Conservation (phyloP, 2,888 invertebrate genomes). For the Epsilonema sp. region DNA sequence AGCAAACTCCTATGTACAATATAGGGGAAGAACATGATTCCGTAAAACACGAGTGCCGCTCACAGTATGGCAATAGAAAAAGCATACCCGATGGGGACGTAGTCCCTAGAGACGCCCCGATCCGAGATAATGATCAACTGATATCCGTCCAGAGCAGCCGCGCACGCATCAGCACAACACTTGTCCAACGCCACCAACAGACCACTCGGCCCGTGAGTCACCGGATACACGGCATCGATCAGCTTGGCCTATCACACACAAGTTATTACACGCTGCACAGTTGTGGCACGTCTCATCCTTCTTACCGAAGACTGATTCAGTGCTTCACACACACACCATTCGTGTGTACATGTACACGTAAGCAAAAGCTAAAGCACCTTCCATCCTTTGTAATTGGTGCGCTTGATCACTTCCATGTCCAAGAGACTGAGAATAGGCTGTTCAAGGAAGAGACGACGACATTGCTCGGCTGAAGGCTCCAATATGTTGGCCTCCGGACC, state of each 20-base stretch:
- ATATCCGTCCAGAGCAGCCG: constrained; percentile 54
- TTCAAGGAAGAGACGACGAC: constrained; percentile 68
- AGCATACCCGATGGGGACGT: constrained; percentile 35
- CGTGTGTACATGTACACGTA: too few species aligned
- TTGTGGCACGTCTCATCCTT: too few species aligned
- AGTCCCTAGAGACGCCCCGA: constrained; percentile 33
- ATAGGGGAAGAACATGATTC: neutral
- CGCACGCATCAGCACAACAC: constrained; percentile 57
- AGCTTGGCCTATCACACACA: constrained; percentile 43
- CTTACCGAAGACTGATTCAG: neutral
- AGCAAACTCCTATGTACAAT: constrained; percentile 45
- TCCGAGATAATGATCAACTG: constrained; percentile 74
- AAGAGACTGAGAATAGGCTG: constrained; percentile 80
- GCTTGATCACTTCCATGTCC: constrained; percentile 67
- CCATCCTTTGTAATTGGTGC: constrained; percentile 67
- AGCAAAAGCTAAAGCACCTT: constrained; percentile 29
- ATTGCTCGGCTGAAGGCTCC: constrained; percentile 57
- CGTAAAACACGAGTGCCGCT: too few species aligned
- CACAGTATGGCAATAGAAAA: neutral
- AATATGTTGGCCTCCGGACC: constrained; percentile 89
- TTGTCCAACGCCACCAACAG: constrained; percentile 55
- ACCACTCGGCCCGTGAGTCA: constrained; percentile 48
- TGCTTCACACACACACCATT: neutral
- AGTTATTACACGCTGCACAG: neutral
- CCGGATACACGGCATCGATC: constrained; percentile 70